Conservation (phyloP, 2,888 invertebrate genomes). For the Macaria notata region DNA sequence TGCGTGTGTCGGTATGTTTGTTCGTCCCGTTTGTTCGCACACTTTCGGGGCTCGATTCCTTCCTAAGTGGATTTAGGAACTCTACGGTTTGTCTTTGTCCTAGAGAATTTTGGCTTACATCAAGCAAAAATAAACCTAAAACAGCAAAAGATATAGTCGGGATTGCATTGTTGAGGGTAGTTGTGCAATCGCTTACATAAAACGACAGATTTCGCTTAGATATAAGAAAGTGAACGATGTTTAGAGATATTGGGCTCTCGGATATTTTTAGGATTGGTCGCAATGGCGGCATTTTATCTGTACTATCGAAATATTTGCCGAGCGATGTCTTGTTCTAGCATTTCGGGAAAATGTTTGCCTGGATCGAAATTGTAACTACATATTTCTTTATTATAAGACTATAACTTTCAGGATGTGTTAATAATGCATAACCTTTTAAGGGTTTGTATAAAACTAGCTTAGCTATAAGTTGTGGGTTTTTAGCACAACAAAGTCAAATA, state of each 20-base stretch:
- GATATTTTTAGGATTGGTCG: constrained; percentile 22
- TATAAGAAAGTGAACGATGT: constrained; percentile 38
- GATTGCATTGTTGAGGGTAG: constrained; percentile 8
- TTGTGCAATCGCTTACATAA: constrained; percentile 27
- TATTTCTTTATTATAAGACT: too few species aligned
- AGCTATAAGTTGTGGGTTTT: too few species aligned
- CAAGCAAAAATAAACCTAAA: constrained; percentile 5
- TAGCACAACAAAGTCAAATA: too few species aligned
- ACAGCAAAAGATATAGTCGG: background rate
- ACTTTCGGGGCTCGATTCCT: constrained; percentile 26
- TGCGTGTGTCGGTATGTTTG: constrained; percentile 24
- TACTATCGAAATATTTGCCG: constrained; percentile 4
- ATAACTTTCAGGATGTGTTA: too few species aligned
- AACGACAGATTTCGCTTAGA: constrained; percentile 23
- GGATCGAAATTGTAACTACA: too few species aligned
- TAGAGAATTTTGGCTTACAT: constrained; percentile 4
- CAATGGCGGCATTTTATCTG: constrained; percentile 13
- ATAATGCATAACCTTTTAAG: too few species aligned
- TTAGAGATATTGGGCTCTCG: constrained; percentile 42
- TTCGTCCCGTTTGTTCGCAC: constrained; percentile 24
- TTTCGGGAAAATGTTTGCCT: too few species aligned
- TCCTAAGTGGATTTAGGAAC: constrained; percentile 29
- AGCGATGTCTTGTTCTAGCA: too few species aligned
- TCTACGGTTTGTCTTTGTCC: constrained; percentile 25
- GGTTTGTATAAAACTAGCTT: too few species aligned